Conservation (phyloP, 2,113 vertebrate species). For the Callaeas wilsoni region DNA sequence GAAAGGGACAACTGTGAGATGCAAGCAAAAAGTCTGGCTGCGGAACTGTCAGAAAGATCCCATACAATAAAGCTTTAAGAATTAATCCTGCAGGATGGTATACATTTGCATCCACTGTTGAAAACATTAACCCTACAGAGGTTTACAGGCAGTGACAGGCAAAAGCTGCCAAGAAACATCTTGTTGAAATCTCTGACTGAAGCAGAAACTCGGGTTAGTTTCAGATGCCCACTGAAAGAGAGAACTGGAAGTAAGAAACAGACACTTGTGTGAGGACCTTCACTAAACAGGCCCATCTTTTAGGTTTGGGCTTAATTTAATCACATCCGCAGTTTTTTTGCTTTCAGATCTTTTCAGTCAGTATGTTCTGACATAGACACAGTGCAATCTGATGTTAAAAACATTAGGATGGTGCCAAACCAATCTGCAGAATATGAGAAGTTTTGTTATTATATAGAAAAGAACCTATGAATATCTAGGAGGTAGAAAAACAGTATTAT, state of each 20-base stretch:
- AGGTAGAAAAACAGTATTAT: neutral
- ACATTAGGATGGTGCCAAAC: neutral
- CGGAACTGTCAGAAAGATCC: neutral
- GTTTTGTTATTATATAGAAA: neutral
- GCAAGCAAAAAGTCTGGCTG: neutral
- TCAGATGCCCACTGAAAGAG: neutral
- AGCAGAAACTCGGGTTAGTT: neutral
- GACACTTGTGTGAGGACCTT: neutral
- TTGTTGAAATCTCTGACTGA: neutral
- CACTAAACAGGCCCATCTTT: neutral
- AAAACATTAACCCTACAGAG: neutral
- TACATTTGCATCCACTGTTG: neutral
- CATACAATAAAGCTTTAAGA: neutral
- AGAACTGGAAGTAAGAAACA: neutral
- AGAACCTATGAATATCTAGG: neutral
- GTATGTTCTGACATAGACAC: neutral
- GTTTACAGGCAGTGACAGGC: neutral
- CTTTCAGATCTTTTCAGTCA: neutral
- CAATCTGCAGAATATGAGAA: neutral
- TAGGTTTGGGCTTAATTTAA: neutral
- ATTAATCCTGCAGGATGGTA: neutral
- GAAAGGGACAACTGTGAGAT: neutral
- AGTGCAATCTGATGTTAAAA: neutral
- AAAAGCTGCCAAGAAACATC: neutral
- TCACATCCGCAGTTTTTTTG: neutral